Conservation (phyloP, 2,113 vertebrate genomes). For the Typhlomys cinereus region DNA sequence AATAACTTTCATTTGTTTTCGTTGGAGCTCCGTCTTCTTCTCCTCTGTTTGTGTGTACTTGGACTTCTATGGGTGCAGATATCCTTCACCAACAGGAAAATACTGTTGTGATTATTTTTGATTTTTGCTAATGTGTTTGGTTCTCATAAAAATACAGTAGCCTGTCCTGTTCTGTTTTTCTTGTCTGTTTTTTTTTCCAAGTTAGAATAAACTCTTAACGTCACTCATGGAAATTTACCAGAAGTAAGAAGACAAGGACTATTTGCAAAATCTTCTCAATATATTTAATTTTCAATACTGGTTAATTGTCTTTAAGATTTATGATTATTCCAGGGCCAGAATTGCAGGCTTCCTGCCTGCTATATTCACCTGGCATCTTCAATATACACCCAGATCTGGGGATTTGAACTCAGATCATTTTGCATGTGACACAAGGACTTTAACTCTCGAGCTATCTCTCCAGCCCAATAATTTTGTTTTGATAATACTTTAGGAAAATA, state of each 20-base stretch:
- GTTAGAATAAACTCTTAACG: background rate
- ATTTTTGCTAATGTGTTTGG: background rate
- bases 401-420: too few species aligned
- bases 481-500: background rate
- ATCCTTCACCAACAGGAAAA: background rate
- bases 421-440: too few species aligned
- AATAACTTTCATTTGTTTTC: background rate
- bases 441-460: too few species aligned
- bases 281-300: background rate
- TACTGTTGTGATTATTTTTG: background rate
- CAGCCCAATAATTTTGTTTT: too few species aligned
- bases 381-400: too few species aligned
- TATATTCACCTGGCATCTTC: too few species aligned
- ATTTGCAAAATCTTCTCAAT: slow-evolving; percentile 13
- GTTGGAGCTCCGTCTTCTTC: background rate
- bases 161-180: background rate
- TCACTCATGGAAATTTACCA: background rate
- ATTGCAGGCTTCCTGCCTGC: too few species aligned
- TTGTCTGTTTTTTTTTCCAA: background rate
- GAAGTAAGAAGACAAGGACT: background rate
- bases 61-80: background rate
- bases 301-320: background rate
- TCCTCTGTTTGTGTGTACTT: background rate
- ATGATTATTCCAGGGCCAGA: too few species aligned
- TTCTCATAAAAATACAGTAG: background rate